Percentiles rank a stretch among this genome's conserved stretches.
phyloP scores from a whole-genome alignment of 2,113 vertebrate genomes.

The Megaptera novaeangliae region DNA sequence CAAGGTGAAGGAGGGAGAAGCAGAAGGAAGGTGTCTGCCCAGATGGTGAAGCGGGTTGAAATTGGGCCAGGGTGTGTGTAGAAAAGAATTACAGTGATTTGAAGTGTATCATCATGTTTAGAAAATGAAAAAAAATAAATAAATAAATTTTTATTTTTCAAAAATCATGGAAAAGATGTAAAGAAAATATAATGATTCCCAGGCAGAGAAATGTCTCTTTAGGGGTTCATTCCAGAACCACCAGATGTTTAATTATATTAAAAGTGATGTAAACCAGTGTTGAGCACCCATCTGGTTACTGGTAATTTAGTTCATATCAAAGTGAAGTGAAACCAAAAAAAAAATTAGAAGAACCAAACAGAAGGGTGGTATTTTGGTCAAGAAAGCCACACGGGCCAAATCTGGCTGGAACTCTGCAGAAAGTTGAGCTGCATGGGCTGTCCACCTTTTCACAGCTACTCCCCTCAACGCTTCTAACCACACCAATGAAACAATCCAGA shows the following conservation, averaged over 20 bases:
- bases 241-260: background rate
- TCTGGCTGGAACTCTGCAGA: background rate
- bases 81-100: background rate
- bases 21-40: background rate
- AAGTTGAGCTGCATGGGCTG: accelerated
- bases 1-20: background rate
- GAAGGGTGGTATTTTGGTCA: background rate
- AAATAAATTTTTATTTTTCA: background rate
- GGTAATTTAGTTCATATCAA: background rate
- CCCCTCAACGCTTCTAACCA: background rate
- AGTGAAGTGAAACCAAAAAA: background rate
- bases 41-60: background rate
- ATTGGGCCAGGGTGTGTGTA: background rate
- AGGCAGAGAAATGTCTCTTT: background rate
- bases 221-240: background rate
- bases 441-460: background rate
- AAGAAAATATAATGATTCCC: background rate
- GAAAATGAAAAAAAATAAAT: background rate
- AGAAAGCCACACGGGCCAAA: background rate
- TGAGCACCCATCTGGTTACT: background rate
- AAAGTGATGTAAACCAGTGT: background rate
- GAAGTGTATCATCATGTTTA: background rate
- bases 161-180: background rate
- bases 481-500: background rate
- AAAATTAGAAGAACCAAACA: background rate